These are phyloP conservation scores for Brachionus angularis DNA, from an alignment of 1,140 invertebrate genomes.

Conservation along the genomic window DNA sequence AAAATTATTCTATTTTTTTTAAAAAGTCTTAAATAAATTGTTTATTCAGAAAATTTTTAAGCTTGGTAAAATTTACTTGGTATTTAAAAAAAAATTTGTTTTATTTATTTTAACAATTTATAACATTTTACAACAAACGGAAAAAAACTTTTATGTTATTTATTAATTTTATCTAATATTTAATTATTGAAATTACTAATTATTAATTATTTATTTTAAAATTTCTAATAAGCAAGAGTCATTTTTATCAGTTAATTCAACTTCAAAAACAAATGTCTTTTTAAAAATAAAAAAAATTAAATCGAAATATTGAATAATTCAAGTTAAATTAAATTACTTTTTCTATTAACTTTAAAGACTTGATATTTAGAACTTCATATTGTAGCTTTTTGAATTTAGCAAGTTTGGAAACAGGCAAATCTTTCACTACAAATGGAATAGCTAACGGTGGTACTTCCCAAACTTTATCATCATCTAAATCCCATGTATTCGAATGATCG, in stretches of 20 bases:
- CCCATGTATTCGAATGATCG: not conserved
- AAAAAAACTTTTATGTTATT: too few species aligned
- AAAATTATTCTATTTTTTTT: too few species aligned
- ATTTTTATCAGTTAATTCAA: slow-evolving; percentile 11
- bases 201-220: too few species aligned
- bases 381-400: slow-evolving; percentile 30
- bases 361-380: not conserved
- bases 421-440: slow-evolving; percentile 1
- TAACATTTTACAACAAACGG: too few species aligned
- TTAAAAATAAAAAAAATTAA: not conserved
- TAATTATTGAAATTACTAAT: too few species aligned
- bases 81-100: too few species aligned
- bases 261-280: slow-evolving; percentile 25
- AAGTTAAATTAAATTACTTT: slow-evolving; percentile 3
- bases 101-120: too few species aligned
- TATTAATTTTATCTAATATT: too few species aligned
- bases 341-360: not conserved
- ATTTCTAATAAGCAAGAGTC: not conserved
- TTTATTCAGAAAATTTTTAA: too few species aligned
- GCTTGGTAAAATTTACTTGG: too few species aligned
- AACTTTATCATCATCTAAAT: slow-evolving; percentile 1
- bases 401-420: slow-evolving; percentile 4
- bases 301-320: not conserved
- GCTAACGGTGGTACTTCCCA: slow-evolving; percentile 23
- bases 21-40: too few species aligned